Conservation (phyloP, 1,140 invertebrate genomes). For the Aphaenogaster ashmeadi region DNA sequence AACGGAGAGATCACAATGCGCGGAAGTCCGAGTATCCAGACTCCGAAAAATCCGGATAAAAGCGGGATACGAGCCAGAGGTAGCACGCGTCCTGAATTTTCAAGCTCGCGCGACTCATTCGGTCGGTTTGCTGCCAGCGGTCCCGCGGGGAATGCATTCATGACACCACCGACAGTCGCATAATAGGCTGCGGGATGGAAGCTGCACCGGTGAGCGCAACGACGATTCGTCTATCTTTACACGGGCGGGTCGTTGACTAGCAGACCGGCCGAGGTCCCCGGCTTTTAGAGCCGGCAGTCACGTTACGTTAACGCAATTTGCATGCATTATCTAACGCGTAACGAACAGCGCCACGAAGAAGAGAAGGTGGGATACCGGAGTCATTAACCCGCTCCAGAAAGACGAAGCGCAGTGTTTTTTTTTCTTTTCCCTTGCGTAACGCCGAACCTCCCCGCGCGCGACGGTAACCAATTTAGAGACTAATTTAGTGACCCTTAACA, state of each 20-base stretch:
- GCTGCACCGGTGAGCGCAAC: slow-evolving; percentile 11
- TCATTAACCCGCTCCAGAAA: slow-evolving; percentile 63
- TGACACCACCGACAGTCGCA: slow-evolving; percentile 31
- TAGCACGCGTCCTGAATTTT: slow-evolving; percentile 36
- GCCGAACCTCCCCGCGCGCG: background rate
- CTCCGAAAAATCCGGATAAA: slow-evolving; percentile 14
- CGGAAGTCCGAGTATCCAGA: background rate
- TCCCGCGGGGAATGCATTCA: slow-evolving; percentile 16
- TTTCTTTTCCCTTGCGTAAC: background rate
- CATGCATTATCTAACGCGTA: slow-evolving; percentile 82
- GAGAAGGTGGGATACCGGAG: slow-evolving; percentile 51
- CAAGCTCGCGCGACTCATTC: slow-evolving; percentile 30
- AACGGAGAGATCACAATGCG: slow-evolving; percentile 19
- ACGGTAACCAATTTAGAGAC: background rate
- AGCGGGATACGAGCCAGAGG: background rate
- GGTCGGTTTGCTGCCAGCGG: slow-evolving; percentile 29
- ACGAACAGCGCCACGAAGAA: slow-evolving; percentile 66
- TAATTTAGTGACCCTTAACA: background rate
- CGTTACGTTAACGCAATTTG: slow-evolving; percentile 80
- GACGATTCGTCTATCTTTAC: slow-evolving; percentile 76
- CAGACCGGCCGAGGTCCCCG: slow-evolving; percentile 24
- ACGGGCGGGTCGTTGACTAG: slow-evolving; percentile 70
- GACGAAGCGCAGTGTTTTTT: background rate
- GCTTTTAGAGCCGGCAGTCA: slow-evolving; percentile 75
- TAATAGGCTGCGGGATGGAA: slow-evolving; percentile 50